Percentiles rank a stretch among this genome's conserved stretches.
Conservation (phyloP, 2,888 invertebrate species). For the Tortrix viridana region DNA sequence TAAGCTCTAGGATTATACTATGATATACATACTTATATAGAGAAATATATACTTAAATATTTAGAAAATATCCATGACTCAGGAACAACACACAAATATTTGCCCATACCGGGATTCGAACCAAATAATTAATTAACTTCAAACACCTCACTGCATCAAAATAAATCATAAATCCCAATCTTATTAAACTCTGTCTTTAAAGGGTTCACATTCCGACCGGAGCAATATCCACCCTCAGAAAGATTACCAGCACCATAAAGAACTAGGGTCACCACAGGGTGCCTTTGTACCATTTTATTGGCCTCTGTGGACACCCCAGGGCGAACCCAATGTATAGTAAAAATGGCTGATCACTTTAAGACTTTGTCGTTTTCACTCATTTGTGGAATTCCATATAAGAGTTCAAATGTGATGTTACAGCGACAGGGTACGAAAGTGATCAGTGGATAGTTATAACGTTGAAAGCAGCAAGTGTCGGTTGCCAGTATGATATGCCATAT, state of each 20-base stretch:
- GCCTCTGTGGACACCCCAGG: constrained; percentile 64
- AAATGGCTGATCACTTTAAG: too few relatives aligned
- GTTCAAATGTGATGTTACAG: too few relatives aligned
- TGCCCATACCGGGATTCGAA: too few relatives aligned
- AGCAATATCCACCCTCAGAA: constrained; percentile 55
- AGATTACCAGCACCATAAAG: constrained; percentile 69
- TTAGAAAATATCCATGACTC: too few relatives aligned
- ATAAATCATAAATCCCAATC: constrained; percentile 27
- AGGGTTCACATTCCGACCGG: constrained; percentile 34
- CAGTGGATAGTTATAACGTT: too few relatives aligned
- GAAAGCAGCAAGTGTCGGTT: constrained; percentile 43
- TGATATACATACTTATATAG: too few relatives aligned
- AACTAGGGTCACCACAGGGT: constrained; percentile 59
- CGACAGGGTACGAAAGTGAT: too few relatives aligned
- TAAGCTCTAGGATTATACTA: too few relatives aligned
- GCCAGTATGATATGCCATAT: constrained; percentile 61
- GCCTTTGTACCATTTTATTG: constrained; percentile 76
- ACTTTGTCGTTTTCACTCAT: too few relatives aligned
- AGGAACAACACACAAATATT: too few relatives aligned
- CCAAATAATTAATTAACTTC: not conserved
- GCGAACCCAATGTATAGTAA: constrained; percentile 52
- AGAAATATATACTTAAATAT: too few relatives aligned
- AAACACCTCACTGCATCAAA: constrained; percentile 8
- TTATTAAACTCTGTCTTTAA: constrained; percentile 30
- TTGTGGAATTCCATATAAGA: too few relatives aligned